Base-by-base conservation (phyloP, 2,888 invertebrate species). In the Plebejus anna region DNA sequence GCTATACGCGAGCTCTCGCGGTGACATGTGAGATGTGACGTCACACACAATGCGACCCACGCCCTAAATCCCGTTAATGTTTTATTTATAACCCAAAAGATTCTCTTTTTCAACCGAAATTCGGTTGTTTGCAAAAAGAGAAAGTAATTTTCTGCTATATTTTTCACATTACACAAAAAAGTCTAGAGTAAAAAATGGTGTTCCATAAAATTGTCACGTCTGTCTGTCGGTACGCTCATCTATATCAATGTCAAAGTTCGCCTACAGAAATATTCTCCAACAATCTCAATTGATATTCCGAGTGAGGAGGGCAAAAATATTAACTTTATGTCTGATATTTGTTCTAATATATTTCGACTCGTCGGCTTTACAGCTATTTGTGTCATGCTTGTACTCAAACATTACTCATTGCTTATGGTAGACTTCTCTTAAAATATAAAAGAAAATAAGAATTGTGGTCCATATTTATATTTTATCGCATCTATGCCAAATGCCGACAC, bases 191-290 rank as follows among this genome's bases (percentile, higher is more conserved):
- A 73, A 73, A 55, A 55, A 51, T 51, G 55, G 28, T 55, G 32
- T 73, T 73, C 73, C 73, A 71, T 55, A 73, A 51, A 71, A 73
- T 73, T 55, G 73, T 73, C 73, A 73, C 73, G 73, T 73, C 32
- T 51, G 51, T 51, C 51, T 73, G 55, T 73, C 55, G 51, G 28
- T 73, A 28, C 73, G 32, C 51, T 73, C 73, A 73, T 73, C 47
- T 73, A 73, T 73, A 73, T 55, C 73, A 73, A 73, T 51, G 73
- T 73, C 73, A 73, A 73, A 73, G 73, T 73, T 73, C 16, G 55
- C 16, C 51, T 55, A 47, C 72, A 73, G 51, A 36, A 73, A 73
- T 51, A 73, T 73, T 73, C 28, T 51, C 28, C 73, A 55, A 73
- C 55, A 73, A 73, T 73, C 73, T 55, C 73, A 55, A 73, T 73